Evolutionary conservation across 92 coral and sea anemone genomes (phyloP), one percentile per base, ranked within the genome.

Genomic region (Porites evermanni): DNA sequence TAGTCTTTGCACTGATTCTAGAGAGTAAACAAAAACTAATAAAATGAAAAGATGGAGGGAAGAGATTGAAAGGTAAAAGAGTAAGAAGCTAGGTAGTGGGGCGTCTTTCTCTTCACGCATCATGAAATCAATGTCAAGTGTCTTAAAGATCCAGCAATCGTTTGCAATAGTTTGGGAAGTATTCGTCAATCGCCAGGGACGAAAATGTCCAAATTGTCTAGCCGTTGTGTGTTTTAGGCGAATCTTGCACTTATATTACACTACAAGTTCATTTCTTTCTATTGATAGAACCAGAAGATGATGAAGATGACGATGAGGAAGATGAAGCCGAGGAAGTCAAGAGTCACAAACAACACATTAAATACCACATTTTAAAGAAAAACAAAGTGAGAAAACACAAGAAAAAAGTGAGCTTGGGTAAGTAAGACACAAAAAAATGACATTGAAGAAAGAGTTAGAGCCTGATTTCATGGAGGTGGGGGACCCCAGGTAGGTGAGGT

Each of bases 251-350:
- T 10, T 10, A 3, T 13, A 0, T 10, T 10, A 38, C 5, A 38
- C 47, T 38, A 0, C 47, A 38, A 38, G 47, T 63, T 74, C 54
- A 32, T 7, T 12, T 21, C 4, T 13, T 60, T 44, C 70, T n/a
- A 1, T 13, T 10, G 8, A 60, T 77, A 60, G 85, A 56, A 70
- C 87, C 86, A 13, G 82, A 80, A 13, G 93, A 86, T 1, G 94
- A 92, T 0, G 94, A 88, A 2, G 92, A 91, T 1, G 92, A 76
- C 2, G 92, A 88, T 12, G 70, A 75, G 2, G 87, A 74, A 0
- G 85, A 88, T 1, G 92, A 91, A 1, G 80, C 32, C 2, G 84
- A 64, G 2, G 79, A 69, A 21, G 19, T 23, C 66, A 73, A 83
- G 8, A 64, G 64, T 53, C 87, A 74, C 64, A 83, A 73, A 67